Conservation (phyloP, 2,797 vertebrate species). For the Gymnodraco acuticeps region DNA sequence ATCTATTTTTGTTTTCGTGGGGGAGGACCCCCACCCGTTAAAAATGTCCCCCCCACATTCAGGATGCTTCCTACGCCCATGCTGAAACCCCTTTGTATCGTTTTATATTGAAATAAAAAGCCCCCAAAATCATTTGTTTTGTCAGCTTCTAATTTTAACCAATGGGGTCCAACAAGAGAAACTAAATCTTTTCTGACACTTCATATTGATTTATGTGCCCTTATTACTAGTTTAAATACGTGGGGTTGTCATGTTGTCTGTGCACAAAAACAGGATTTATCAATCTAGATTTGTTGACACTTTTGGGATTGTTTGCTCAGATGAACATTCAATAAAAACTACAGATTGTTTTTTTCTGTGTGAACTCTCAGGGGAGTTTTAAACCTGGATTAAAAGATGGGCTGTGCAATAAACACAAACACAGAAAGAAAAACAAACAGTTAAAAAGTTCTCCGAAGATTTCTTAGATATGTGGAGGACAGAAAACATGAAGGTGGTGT, state of each 20-base stretch:
- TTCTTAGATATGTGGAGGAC: neutral
- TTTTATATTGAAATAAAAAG: too few relatives aligned
- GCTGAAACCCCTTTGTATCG: too few relatives aligned
- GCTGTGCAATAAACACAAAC: neutral
- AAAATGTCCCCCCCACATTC: too few relatives aligned
- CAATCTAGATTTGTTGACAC: neutral
- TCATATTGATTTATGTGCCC: neutral
- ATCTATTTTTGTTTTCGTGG: too few relatives aligned
- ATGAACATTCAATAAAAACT: too few relatives aligned
- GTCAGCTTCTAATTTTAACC: neutral
- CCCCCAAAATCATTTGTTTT: too few relatives aligned
- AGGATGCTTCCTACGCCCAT: too few relatives aligned
- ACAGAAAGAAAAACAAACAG: conserved; percentile 4
- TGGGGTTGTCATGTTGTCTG: neutral
- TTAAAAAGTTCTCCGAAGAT: neutral
- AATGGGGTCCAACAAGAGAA: neutral
- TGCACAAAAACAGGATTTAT: neutral
- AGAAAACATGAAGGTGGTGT: conserved; percentile 6
- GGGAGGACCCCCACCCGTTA: too few relatives aligned
- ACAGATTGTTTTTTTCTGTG: neutral
- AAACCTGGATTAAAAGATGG: neutral
- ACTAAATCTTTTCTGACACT: neutral
- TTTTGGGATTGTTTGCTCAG: neutral
- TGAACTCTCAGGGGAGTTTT: neutral
- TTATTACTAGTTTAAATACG: neutral